Conservation (phyloP, 2,113 vertebrate species). For the Lepidothrix coronata region DNA sequence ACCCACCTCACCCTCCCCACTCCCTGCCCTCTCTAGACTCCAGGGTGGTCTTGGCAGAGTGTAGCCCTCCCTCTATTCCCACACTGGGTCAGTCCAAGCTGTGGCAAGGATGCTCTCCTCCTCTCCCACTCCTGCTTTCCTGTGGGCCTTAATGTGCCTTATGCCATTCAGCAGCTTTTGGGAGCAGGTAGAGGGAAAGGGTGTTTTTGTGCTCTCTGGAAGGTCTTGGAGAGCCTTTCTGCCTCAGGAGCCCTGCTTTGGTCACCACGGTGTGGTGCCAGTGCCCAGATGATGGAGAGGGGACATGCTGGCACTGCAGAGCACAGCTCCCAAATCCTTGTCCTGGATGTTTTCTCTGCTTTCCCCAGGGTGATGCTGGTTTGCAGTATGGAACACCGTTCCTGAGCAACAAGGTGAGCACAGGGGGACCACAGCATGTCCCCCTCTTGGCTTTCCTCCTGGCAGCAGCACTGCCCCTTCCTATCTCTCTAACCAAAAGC, state of each 20-base stretch:
- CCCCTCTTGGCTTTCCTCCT: not conserved
- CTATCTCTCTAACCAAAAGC: not conserved
- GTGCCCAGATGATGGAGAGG: not conserved
- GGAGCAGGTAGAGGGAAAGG: not conserved
- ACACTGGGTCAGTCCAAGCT: not conserved
- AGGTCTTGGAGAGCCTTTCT: not conserved
- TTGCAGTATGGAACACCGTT: conserved; percentile 68
- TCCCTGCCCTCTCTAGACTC: not conserved
- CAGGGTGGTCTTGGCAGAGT: not conserved
- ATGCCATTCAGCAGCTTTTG: not conserved
- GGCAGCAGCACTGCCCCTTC: not conserved
- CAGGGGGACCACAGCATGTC: too few relatives aligned
- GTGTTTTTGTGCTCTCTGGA: not conserved
- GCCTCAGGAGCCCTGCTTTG: not conserved
- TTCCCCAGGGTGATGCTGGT: conserved; percentile 57
- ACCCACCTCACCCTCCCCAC: not conserved
- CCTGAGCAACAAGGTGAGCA: conserved; percentile 77
- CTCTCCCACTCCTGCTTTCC: not conserved
- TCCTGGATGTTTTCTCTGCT: not conserved
- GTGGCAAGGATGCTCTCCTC: not conserved
- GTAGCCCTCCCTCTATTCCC: not conserved
- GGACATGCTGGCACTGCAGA: not conserved
- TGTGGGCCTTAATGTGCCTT: not conserved
- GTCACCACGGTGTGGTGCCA: rapidly evolving
- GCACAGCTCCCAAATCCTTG: not conserved